Evolutionary conservation across 2,888 invertebrate species (phyloP).

Genomic region (Andrena minutula): DNA sequence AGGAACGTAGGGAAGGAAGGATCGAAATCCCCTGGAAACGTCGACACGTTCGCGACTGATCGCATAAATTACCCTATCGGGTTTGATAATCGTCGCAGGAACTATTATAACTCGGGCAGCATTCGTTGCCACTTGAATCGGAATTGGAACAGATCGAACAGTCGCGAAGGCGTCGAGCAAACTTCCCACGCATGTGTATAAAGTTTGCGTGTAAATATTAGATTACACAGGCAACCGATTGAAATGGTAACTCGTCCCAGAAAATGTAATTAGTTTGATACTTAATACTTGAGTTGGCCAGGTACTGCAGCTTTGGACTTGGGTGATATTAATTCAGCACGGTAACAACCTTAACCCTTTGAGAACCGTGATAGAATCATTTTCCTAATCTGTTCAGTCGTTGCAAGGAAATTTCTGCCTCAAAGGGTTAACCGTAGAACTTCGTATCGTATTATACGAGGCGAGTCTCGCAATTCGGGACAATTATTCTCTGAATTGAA

Average conservation of each 20-base stretch:
- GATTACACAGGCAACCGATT: constrained; percentile 22
- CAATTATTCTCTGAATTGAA: background rate
- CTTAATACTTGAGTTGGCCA: constrained; percentile 38
- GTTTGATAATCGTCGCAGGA: too few relatives aligned
- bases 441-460: background rate
- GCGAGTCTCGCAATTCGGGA: constrained; percentile 11
- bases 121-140: background rate
- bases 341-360: constrained; percentile 45
- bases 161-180: constrained; percentile 27
- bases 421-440: constrained; percentile 24
- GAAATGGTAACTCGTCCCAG: constrained; percentile 14
- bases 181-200: constrained; percentile 23
- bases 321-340: constrained; percentile 70
- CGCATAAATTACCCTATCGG: too few relatives aligned
- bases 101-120: background rate
- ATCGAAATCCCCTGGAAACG: background rate
- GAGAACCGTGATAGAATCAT: constrained; percentile 7
- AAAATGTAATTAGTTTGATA: constrained; percentile 42
- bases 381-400: background rate
- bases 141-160: constrained; percentile 3
- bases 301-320: constrained; percentile 55
- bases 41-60: constrained; percentile 16
- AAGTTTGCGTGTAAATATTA: constrained; percentile 42
- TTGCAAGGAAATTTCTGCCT: background rate
- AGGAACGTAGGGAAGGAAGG: constrained; percentile 40